Evolutionary conservation across 2,888 invertebrate genomes (phyloP).

Genomic region (Drosophila parthenogenetica): DNA sequence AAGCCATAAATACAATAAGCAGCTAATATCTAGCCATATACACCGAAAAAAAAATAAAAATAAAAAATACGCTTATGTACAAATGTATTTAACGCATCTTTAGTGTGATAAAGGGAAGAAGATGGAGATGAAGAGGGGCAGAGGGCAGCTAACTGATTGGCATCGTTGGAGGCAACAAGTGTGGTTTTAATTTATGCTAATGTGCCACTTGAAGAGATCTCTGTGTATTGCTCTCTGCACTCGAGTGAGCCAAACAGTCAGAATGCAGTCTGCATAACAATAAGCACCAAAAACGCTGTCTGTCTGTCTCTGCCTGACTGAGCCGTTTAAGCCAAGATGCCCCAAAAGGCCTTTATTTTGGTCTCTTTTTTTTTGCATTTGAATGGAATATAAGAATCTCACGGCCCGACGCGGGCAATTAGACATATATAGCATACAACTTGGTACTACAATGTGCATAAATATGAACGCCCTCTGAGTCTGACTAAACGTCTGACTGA

Average conservation of each 20-base stretch:
- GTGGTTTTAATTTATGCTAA: conserved; percentile 76
- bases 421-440: conserved; percentile 46
- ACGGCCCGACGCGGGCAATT: conserved; percentile 65
- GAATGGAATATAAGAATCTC: conserved; percentile 60
- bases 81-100: conserved; percentile 74
- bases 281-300: conserved; percentile 25
- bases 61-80: conserved; percentile 11
- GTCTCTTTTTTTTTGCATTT: conserved; percentile 48
- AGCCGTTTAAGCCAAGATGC: conserved; percentile 12
- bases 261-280: conserved; percentile 58
- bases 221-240: conserved; percentile 47
- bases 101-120: not conserved
- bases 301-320: not conserved
- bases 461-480: conserved; percentile 54
- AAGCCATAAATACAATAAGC: conserved; percentile 60
- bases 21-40: conserved; percentile 6
- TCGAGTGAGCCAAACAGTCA: conserved; percentile 54
- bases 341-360: conserved; percentile 13
- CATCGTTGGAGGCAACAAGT: conserved; percentile 60
- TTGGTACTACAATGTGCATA: conserved; percentile 18
- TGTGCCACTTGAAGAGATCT: conserved; percentile 56
- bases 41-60: not conserved
- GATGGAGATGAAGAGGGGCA: not conserved
- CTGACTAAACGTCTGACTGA: conserved; percentile 39
- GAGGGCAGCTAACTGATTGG: conserved; percentile 36